Conservation (phyloP, 2,888 invertebrate genomes). For the Noctua janthe region DNA sequence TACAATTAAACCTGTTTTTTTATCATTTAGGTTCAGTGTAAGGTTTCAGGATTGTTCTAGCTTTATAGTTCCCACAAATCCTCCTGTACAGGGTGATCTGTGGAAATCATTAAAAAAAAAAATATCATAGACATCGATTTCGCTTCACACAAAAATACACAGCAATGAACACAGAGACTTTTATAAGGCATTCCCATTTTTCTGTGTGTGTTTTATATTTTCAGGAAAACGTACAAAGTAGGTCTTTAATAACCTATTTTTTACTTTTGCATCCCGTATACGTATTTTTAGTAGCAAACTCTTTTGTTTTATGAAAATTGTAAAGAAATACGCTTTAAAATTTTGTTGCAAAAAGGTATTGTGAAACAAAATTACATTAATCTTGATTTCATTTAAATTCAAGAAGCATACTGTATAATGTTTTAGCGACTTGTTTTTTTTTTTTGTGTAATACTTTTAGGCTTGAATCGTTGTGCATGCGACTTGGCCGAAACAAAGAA, state of each 20-base stretch:
- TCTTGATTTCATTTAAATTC: constrained; percentile 34
- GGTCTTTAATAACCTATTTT: background rate
- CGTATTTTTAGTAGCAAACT: background rate
- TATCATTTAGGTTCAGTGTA: constrained; percentile 25
- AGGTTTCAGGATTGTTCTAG: constrained; percentile 23
- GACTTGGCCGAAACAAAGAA: constrained; percentile 82
- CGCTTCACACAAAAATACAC: background rate
- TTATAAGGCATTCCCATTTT: background rate
- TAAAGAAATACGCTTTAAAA: background rate
- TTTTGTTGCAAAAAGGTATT: background rate
- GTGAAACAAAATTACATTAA: background rate
- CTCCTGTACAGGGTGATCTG: background rate
- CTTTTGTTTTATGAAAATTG: background rate
- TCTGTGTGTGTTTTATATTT: background rate
- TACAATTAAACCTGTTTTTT: constrained; percentile 45
- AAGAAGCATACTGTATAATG: constrained; percentile 4
- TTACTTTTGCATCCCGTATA: background rate
- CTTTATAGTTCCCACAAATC: constrained; percentile 20
- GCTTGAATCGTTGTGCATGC: constrained; percentile 78
- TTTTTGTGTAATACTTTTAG: constrained; percentile 41
- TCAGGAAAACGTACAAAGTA: background rate
- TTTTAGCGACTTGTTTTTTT: constrained; percentile 25
- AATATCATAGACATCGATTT: background rate
- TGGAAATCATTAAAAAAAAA: background rate
- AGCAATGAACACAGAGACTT: background rate